Percentiles rank a stretch among this genome's conserved stretches.
These are phyloP conservation scores for Macropus fuliginosus DNA, from an alignment of 2,797 vertebrate species.

Conservation along the genomic window DNA sequence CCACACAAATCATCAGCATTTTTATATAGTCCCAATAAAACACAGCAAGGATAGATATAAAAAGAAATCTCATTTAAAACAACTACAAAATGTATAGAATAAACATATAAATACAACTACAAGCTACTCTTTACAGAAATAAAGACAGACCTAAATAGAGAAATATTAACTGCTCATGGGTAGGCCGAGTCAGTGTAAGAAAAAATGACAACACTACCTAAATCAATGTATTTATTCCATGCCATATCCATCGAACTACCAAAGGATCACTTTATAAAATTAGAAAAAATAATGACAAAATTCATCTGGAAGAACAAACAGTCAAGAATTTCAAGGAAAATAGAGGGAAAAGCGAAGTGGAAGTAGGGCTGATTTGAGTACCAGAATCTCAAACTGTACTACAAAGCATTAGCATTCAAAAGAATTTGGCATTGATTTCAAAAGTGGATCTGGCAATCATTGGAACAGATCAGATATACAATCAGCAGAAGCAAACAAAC, in stretches of 20 bases:
- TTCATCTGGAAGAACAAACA: background rate
- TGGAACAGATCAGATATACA: background rate
- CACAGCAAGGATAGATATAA: background rate
- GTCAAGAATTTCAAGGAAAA: background rate
- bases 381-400: background rate
- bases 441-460: background rate
- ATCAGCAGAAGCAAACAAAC: background rate
- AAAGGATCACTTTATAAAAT: background rate
- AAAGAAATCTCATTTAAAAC: background rate
- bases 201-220: background rate
- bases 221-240: background rate
- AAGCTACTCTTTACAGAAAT: background rate
- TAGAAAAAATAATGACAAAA: background rate
- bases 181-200: background rate
- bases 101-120: background rate
- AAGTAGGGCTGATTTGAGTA: background rate
- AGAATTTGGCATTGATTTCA: background rate
- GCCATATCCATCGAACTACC: background rate
- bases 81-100: background rate
- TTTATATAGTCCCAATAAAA: background rate
- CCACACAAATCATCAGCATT: background rate
- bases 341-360: background rate
- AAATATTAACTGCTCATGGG: background rate
- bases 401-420: background rate
- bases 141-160: background rate